These are phyloP conservation scores for Orthonyx spaldingii DNA, from an alignment of 2,113 vertebrate species.

Conservation along the genomic window DNA sequence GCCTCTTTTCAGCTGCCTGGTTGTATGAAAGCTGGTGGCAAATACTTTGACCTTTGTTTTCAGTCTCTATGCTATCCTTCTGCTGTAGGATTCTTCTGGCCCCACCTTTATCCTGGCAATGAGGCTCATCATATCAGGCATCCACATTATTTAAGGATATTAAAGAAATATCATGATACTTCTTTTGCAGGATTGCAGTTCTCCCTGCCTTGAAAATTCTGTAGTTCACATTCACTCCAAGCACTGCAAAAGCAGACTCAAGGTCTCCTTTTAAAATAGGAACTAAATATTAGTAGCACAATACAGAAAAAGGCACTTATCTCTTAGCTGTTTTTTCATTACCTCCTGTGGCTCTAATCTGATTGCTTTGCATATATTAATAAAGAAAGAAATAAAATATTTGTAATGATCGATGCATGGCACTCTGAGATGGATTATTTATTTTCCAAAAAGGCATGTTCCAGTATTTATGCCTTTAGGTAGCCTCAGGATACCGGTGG, in stretches of 20 bases:
- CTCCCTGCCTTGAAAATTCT: not conserved
- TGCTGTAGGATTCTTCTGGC: not conserved
- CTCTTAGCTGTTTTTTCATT: conserved; percentile 31
- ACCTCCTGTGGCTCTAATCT: conserved; percentile 38
- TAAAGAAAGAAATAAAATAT: conserved; percentile 28
- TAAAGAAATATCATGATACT: not conserved
- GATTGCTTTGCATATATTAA: conserved; percentile 44
- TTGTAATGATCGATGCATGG: not conserved
- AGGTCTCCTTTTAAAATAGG: conserved; percentile 6
- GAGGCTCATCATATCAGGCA: not conserved
- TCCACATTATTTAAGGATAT: not conserved
- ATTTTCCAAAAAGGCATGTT: not conserved
- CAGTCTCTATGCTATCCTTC: not conserved
- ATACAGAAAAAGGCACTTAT: not conserved
- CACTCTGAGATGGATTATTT: not conserved
- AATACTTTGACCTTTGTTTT: conserved; percentile 8
- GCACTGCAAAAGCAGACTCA: not conserved
- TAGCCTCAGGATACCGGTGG: not conserved
- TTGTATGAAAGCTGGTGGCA: not conserved
- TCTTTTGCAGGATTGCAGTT: not conserved
- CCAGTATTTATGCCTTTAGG: not conserved
- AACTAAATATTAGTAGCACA: not conserved
- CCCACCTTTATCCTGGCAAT: not conserved
- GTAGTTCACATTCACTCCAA: not conserved
- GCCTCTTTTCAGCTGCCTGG: not conserved